Evolutionary conservation across 2,113 vertebrate genomes (phyloP), one percentile per base, ranked within the genome.

Genomic region (Chaetura pelagica): DNA sequence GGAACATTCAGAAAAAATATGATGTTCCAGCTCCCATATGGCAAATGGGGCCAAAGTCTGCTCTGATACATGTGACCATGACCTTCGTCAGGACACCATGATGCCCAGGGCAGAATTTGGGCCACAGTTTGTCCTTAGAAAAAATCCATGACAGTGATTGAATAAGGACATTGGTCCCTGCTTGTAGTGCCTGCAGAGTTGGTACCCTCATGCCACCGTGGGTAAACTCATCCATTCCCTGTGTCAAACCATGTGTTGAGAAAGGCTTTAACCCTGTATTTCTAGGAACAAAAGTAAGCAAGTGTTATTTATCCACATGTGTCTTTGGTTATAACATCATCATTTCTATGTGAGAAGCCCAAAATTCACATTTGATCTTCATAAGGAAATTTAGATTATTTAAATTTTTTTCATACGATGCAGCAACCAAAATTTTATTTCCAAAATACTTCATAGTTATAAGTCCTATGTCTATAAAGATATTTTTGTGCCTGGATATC

Each of bases 1-100:
- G 72, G 72, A 48, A 96, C 79, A n/a, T 11, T 48, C 38, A 81
- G 84, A 6, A 38, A 51, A 94, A 84, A 19, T 4, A 42, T 1
- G 42, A 54, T 84, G 64, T 32, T 78, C 75, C 79, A 75, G 80
- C 93, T 96, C 91, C 95, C 95, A 96, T 89, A 91, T 96, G 96
- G 92, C 89, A 84, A 96, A 97, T 5, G 88, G 88, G 96, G 88
- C 68, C 94, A 92, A 94, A 87, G 69, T 61, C 96, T 96, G 96
- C 92, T 90, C 57, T 24, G 54, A 83, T 69, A 68, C 93, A 95
- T 63, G 88, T 92, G 94, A 68, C 21, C 40, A 2, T 5, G 93
- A 94, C 90, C 88, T 96, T 92, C 3, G 0, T 20, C 52, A 66
- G 85, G 90, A 86, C 69, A 51, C 7, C 52, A 1, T 0, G 46